phyloP scores from a whole-genome alignment of 2,797 vertebrate genomes.

The Lycodopsis pacificus region DNA sequence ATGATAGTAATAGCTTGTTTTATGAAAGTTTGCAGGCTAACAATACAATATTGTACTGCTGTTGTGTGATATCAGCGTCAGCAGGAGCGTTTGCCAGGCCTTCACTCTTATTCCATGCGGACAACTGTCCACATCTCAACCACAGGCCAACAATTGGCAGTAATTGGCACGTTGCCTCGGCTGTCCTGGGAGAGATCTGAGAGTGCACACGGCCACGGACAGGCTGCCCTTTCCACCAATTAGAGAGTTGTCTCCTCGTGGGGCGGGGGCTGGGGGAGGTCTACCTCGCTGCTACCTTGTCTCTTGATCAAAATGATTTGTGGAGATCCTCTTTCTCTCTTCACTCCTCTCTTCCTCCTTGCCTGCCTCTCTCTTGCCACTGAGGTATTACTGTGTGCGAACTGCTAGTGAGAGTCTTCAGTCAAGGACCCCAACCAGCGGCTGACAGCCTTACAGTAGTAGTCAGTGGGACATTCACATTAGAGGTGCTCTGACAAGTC shows the following conservation, averaged over 20 bases:
- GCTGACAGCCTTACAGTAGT: constrained; percentile 75
- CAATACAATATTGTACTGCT: constrained; percentile 35
- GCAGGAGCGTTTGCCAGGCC: constrained; percentile 64
- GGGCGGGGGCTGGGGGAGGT: constrained; percentile 77
- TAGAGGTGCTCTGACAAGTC: constrained; percentile 72
- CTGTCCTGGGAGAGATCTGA: constrained; percentile 87
- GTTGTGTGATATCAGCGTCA: constrained; percentile 69
- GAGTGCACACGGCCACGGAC: constrained; percentile 77
- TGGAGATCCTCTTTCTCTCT: constrained; percentile 70
- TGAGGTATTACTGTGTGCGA: constrained; percentile 68
- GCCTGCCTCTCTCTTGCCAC: constrained; percentile 56
- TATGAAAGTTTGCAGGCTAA: constrained; percentile 29
- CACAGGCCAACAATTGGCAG: constrained; percentile 85
- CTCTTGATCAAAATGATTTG: constrained; percentile 83
- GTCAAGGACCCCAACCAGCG: constrained; percentile 72
- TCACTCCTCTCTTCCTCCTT: constrained; percentile 58
- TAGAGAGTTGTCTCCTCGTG: constrained; percentile 81
- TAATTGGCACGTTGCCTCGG: constrained; percentile 86
- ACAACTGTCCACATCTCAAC: constrained; percentile 88
- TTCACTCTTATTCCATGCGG: constrained; percentile 79
- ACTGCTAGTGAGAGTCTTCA: constrained; percentile 76
- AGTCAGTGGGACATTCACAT: constrained; percentile 77
- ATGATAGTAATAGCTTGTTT: constrained; percentile 23
- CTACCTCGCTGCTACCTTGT: constrained; percentile 76
- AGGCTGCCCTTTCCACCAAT: constrained; percentile 88